Percentiles rank a stretch among this genome's conserved stretches.
Conservation (phyloP, 2,797 vertebrate species). For the Ptychadena robeensis region DNA sequence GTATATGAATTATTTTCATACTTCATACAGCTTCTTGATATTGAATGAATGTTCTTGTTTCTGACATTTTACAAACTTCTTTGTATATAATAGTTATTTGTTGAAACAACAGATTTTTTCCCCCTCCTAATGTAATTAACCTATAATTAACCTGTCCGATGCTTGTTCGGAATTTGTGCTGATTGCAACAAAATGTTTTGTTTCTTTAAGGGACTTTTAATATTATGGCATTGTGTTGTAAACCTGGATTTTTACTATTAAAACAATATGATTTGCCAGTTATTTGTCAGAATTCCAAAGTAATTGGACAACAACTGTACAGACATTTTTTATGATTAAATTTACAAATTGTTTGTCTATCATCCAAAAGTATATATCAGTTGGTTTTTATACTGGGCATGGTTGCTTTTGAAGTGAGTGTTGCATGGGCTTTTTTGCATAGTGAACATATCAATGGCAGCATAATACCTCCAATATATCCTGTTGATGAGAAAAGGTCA, state of each 20-base stretch:
- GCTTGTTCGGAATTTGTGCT: background rate
- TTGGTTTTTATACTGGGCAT: background rate
- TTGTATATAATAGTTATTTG: constrained; percentile 8
- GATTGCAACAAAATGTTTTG: background rate
- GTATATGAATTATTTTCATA: background rate
- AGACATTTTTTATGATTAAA: background rate
- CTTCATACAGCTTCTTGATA: background rate
- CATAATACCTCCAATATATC: too few relatives aligned
- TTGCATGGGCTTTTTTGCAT: too few relatives aligned
- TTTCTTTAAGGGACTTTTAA: background rate
- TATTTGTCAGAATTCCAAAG: background rate
- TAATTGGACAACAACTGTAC: background rate
- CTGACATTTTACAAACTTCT: constrained; percentile 15
- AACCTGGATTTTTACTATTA: too few relatives aligned
- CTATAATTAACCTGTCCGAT: constrained; percentile 1
- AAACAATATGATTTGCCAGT: too few relatives aligned
- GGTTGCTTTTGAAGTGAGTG: too few relatives aligned
- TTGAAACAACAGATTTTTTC: background rate
- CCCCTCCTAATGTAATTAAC: constrained; percentile 9
- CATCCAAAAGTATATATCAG: background rate
- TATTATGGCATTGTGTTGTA: too few relatives aligned
- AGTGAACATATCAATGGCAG: too few relatives aligned
- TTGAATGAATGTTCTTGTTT: constrained; percentile 9
- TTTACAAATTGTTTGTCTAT: background rate
- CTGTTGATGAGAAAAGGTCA: too few relatives aligned